Conservation (phyloP, 2,113 vertebrate genomes). For the Halichoeres trimaculatus region DNA sequence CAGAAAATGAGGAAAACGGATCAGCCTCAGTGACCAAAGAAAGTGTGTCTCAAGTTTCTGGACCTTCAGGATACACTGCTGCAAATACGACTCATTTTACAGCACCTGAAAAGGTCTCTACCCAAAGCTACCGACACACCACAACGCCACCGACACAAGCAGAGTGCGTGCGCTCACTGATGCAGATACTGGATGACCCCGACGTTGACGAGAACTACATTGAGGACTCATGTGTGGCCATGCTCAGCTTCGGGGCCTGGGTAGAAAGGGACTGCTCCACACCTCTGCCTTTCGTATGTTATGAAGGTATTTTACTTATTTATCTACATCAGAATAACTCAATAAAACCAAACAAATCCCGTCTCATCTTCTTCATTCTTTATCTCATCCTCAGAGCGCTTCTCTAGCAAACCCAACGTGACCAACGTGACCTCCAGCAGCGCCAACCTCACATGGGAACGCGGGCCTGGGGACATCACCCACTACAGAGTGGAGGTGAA, state of each 20-base stretch:
- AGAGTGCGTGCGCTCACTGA: background rate
- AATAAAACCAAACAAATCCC: too few relatives aligned
- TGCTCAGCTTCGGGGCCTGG: slow-evolving; percentile 77
- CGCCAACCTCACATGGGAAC: slow-evolving; percentile 39
- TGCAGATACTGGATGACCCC: background rate
- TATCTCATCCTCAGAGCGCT: slow-evolving; percentile 51
- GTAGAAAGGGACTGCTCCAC: slow-evolving; percentile 67
- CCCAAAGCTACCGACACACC: accelerated
- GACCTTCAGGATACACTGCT: too few relatives aligned
- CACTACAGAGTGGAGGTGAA: slow-evolving; percentile 45
- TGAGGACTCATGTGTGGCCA: slow-evolving; percentile 73
- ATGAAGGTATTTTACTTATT: slow-evolving; percentile 68
- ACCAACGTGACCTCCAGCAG: background rate
- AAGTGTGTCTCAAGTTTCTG: background rate
- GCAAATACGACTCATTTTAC: background rate
- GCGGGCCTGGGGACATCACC: slow-evolving; percentile 19
- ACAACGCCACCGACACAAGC: background rate
- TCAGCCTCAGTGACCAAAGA: too few relatives aligned
- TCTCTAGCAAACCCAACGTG: background rate
- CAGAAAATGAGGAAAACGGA: too few relatives aligned
- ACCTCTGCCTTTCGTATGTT: slow-evolving; percentile 74
- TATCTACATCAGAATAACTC: too few relatives aligned
- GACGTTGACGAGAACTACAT: slow-evolving; percentile 21
- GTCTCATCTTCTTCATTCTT: background rate
- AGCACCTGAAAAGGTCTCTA: background rate